Conservation (phyloP, 2,797 vertebrate species). For the Sebastes dallii region DNA sequence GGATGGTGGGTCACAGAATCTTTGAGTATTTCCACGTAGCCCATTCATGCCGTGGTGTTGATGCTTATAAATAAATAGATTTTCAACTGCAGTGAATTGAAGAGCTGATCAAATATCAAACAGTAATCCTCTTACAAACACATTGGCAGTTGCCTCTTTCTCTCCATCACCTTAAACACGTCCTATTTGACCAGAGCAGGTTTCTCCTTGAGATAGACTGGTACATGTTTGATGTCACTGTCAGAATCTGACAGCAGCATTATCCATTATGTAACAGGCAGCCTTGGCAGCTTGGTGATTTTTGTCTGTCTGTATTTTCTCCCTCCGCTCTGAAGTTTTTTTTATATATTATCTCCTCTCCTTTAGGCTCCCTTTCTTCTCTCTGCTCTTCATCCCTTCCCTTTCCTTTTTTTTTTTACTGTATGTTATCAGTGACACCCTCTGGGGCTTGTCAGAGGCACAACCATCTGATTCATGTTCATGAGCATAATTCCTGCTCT, state of each 20-base stretch:
- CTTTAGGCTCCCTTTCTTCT: background rate
- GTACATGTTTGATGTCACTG: conserved; percentile 22
- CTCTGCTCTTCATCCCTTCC: background rate
- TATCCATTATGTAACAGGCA: conserved; percentile 30
- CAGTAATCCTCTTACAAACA: background rate
- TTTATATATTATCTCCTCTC: background rate
- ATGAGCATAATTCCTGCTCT: background rate
- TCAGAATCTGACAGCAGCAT: background rate
- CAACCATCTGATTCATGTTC: background rate
- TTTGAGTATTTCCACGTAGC: background rate
- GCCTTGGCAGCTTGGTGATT: background rate
- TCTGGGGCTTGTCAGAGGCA: background rate
- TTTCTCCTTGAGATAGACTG: background rate
- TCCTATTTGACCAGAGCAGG: background rate
- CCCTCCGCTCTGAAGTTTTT: background rate
- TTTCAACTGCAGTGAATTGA: background rate
- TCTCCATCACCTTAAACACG: background rate
- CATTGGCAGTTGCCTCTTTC: background rate
- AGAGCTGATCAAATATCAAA: background rate
- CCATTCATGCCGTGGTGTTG: background rate
- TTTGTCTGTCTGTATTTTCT: background rate
- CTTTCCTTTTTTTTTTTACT: background rate
- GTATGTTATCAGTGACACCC: background rate
- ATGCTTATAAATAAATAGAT: background rate
- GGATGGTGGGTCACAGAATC: conserved; percentile 86